These are phyloP conservation scores for Cossypha polioptera DNA, from an alignment of 2,797 vertebrate genomes.

Conservation along the genomic window DNA sequence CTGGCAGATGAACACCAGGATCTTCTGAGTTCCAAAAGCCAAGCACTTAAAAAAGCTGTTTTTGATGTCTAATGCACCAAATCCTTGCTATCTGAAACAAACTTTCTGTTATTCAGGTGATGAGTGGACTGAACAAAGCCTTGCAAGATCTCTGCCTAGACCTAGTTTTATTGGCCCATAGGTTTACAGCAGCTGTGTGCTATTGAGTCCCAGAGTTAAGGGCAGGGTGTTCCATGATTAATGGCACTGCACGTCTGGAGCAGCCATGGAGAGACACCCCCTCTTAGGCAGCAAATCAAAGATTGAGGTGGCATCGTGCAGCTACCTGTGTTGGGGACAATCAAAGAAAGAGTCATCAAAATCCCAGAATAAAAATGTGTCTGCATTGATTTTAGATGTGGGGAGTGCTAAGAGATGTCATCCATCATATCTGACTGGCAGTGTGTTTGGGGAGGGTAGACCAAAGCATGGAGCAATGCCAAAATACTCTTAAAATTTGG, in stretches of 20 bases:
- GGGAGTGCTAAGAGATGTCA: neutral
- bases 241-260: neutral
- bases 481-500: neutral
- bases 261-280: neutral
- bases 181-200: neutral
- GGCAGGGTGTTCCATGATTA: neutral
- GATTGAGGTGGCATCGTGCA: neutral
- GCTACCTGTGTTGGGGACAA: neutral
- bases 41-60: neutral
- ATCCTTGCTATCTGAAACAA: neutral
- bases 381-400: neutral
- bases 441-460: neutral
- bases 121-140: neutral
- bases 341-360: constrained; percentile 15
- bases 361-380: constrained; percentile 25
- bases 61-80: neutral
- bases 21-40: neutral
- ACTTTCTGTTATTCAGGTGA: neutral
- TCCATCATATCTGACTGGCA: constrained; percentile 5
- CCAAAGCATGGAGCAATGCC: neutral
- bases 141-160: neutral
- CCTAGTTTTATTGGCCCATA: neutral
- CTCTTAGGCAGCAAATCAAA: neutral
- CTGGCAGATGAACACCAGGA: neutral
- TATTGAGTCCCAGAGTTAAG: neutral